Evolutionary conservation across 2,888 invertebrate species (phyloP), one percentile per base, ranked within the genome.

Genomic region (Phragmatobia fuliginosa): DNA sequence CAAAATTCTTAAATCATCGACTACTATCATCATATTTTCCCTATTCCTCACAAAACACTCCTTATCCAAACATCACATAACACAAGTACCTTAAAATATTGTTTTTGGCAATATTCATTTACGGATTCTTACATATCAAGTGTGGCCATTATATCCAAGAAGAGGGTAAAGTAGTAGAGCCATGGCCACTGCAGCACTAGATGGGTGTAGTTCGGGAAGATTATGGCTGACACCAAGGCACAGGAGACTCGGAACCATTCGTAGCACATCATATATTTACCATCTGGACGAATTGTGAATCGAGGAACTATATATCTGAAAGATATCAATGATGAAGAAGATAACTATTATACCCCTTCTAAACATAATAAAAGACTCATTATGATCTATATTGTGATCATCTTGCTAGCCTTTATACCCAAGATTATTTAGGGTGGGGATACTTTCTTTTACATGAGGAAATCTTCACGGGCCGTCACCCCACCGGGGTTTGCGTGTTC

Each of bases 301-400:
- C 93, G 92, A 0, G 93, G 93, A 78, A 92, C 92, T 33, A 92
- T 87, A 82, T 94, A 93, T 36, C 93, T 93, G 78, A 1, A 11
- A 41, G 1, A 0, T 28, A 21, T 14, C n/a, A 11, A 45, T n/a
- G 5, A 61, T n/a, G 28, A 49, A n/a, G 21, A 7, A 3, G 16
- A 5, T n/a, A 7, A n/a, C n/a, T n/a, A n/a, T n/a, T n/a, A n/a
- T n/a, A n/a, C n/a, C n/a, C n/a, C n/a, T n/a, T n/a, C n/a, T n/a
- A n/a, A n/a, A n/a, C n/a, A n/a, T n/a, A n/a, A n/a, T n/a, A n/a
- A n/a, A n/a, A n/a, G n/a, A n/a, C n/a, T n/a, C n/a, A n/a, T n/a
- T n/a, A n/a, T n/a, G n/a, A n/a, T n/a, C n/a, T n/a, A n/a, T n/a
- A n/a, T n/a, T n/a, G n/a, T n/a, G n/a, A n/a, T n/a, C n/a, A n/a